Base-by-base conservation (phyloP, 2,113 vertebrate genomes). In the Lasiurus borealis region DNA sequence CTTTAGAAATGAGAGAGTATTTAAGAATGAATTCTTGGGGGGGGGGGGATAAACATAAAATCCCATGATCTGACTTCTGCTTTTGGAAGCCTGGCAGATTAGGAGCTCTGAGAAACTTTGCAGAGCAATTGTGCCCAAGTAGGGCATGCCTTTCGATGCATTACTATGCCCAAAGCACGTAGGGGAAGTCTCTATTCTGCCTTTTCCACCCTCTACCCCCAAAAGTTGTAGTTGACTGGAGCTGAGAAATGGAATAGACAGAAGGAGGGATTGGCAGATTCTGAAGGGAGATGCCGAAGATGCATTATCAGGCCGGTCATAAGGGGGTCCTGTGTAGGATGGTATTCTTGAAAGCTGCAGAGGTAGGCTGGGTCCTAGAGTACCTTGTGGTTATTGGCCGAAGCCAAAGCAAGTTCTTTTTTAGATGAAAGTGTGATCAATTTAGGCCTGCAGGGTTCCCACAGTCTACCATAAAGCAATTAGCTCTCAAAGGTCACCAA, bases 401-500 rank as follows among this genome's bases (percentile, higher is more conserved):
- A n/a, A n/a, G n/a, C n/a, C 86, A 27, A 64, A 78, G 18, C 40
- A 85, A 75, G 54, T 91, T 93, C 48, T 93, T 66, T 92, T 87
- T 91, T 90, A 85, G 12, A 81, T 81, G 82, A 88, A 97, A 85
- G 21, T 19, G 16, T 88, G 9, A 90, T 90, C 82, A 90, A 19
- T 82, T 92, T 77, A 73, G 71, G 25, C 54, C 81, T 82, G 57
- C 34, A 77, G 34, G 59, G 81, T 75, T 85, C 85, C 27, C 46
- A 85, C 46, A 90, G 85, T 90, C 85, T 82, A 77, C 77, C 71
- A n/a, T 69, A 88, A 94, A 94, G 72, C 72, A 92, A 78, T 92
- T 92, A 94, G 73, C 46, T 95, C 72, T 34, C n/a, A 95, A 36
- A 97, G 68, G 85, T 95, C 73, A 90, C 52, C n/a, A 57, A 77